Base-by-base conservation (phyloP, 2,797 vertebrate genomes). In the Sitta carolinensis region DNA sequence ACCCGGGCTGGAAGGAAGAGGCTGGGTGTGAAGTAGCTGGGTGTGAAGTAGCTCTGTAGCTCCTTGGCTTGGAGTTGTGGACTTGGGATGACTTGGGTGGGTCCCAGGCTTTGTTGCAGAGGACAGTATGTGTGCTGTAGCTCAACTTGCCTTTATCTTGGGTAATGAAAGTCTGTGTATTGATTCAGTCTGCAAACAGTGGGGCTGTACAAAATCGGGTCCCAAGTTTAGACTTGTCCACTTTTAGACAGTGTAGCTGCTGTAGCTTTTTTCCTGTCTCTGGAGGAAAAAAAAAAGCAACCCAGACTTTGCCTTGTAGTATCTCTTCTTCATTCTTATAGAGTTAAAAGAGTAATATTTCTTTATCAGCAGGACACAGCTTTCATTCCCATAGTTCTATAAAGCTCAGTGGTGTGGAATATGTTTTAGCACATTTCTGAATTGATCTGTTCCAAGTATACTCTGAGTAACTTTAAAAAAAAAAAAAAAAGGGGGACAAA, bases 1-100 rank as follows among this genome's bases (percentile, higher is more conserved):
- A 4, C 29, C 38, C 0, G 0, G 25, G 13, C 70, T 63, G 54
- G 38, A 0, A 32, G 43, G 21, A 75, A 12, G 47, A 9, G 25
- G 15, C 5, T 7, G 22, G 17, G 13, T 79, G 48, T 38, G 79
- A 40, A 13, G n/a, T n/a, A n/a, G 15, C 5, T 7, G 22, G 17
- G 13, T 79, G 48, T 38, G 79, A 40, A 13, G 29, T 9, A 36
- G 16, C 47, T 84, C 48, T 48, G 47, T 58, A n/a, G 40, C 42
- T 72, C 36, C 42, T 25, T 61, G 47, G 18, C 59, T 59, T 55
- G 51, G 50, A 42, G 36, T 9, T 59, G 21, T 32, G 52, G n/a
- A 3, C 18, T 62, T 48, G 47, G n/a, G 55, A 72, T 78, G 50
- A 19, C 15, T 47, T 77, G 59, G 36, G 55, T 63, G 67, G 32